A percentile compares a stretch with the other conserved stretches of the same genome.
These are phyloP conservation scores for Odobenus rosmarus DNA, from an alignment of 2,113 vertebrate genomes.

Conservation along the genomic window DNA sequence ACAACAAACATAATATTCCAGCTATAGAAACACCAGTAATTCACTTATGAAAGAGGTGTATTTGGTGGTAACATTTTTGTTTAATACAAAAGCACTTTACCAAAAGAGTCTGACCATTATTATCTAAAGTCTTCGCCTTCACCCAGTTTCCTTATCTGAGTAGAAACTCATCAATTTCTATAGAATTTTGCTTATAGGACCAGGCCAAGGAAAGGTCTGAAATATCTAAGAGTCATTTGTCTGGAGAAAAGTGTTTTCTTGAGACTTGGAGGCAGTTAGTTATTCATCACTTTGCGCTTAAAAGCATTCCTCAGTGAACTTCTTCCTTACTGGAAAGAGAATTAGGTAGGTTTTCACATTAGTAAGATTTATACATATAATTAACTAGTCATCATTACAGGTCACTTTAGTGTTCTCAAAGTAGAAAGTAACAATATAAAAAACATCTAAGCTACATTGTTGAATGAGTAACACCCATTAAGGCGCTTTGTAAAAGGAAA, in stretches of 20 bases:
- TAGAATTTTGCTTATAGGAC: background rate
- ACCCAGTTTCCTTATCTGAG: conserved; percentile 51
- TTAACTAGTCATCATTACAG: conserved; percentile 24
- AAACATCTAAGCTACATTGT: background rate
- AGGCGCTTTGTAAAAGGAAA: conserved; percentile 10
- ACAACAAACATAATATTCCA: conserved; percentile 49
- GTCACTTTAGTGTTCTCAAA: background rate
- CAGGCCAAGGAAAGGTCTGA: conserved; percentile 73
- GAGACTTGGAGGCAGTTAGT: conserved; percentile 79
- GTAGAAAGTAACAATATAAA: conserved; percentile 36
- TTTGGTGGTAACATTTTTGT: conserved; percentile 33
- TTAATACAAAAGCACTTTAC: conserved; percentile 62
- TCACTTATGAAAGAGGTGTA: conserved; percentile 51
- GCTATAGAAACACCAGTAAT: conserved; percentile 43
- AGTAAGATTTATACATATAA: conserved; percentile 31
- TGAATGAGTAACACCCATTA: background rate
- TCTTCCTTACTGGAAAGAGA: conserved; percentile 78
- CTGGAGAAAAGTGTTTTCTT: conserved; percentile 77
- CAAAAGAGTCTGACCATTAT: conserved; percentile 57
- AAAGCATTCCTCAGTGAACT: conserved; percentile 75
- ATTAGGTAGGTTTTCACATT: conserved; percentile 46
- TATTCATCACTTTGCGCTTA: conserved; percentile 75
- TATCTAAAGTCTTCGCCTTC: conserved; percentile 14
- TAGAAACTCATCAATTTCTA: conserved; percentile 44
- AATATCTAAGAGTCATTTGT: conserved; percentile 73